phyloP scores from a whole-genome alignment of 2,888 invertebrate species.

The Leucophenga montana region DNA sequence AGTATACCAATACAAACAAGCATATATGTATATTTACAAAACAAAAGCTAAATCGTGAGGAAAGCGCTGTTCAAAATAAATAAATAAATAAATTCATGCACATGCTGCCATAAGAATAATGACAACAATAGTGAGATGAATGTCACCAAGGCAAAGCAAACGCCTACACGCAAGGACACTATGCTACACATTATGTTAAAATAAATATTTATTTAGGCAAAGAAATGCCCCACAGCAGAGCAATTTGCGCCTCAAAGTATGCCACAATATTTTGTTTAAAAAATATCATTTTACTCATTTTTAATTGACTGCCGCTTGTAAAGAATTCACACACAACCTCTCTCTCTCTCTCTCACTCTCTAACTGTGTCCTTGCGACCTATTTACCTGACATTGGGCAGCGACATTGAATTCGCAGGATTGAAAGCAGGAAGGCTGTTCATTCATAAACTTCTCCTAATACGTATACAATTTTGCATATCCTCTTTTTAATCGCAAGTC shows the following conservation, averaged over 20 bases:
- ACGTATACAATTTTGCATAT: not conserved
- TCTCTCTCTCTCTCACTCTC: not conserved
- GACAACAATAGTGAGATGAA: constrained; percentile 46
- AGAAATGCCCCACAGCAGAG: no score
- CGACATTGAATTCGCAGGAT: constrained; percentile 62
- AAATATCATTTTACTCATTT: not conserved
- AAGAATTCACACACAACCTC: not conserved
- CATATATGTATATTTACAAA: constrained; percentile 17
- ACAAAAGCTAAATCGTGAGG: not conserved
- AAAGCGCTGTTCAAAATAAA: constrained; percentile 18
- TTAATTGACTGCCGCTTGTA: not conserved
- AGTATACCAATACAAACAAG: constrained; percentile 23
- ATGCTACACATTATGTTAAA: no score
- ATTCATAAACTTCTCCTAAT: not conserved
- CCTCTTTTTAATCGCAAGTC: no score
- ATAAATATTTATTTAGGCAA: no score
- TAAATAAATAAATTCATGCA: constrained; percentile 40
- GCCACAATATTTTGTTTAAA: no score
- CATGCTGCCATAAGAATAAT: constrained; percentile 48
- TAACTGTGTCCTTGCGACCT: not conserved
- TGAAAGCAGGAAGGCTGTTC: constrained; percentile 45
- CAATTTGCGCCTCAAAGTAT: no score
- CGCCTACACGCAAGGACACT: not conserved
- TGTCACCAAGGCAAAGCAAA: not conserved
- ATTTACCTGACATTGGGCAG: constrained; percentile 27